Conservation (phyloP, 2,797 vertebrate species). For the Tangara arthus region DNA sequence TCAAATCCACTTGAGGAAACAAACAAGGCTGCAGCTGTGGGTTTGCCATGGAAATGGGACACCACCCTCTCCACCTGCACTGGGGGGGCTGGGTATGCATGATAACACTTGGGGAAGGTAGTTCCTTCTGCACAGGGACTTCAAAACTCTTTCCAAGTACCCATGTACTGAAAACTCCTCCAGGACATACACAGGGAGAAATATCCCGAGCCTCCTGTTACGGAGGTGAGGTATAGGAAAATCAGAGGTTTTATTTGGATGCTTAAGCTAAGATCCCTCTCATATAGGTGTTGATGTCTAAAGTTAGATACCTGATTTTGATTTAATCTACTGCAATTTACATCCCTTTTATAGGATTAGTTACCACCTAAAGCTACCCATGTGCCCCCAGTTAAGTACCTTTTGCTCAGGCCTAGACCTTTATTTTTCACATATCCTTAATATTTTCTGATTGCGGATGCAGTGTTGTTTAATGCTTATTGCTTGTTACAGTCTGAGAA, state of each 20-base stretch:
- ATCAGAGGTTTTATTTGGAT: neutral
- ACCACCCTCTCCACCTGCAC: neutral
- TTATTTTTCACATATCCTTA: neutral
- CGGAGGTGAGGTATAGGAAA: neutral
- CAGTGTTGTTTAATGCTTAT: neutral
- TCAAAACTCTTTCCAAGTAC: neutral
- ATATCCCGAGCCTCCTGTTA: neutral
- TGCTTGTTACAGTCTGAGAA: neutral
- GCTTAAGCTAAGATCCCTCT: neutral
- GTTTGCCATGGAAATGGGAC: slow-evolving; percentile 9
- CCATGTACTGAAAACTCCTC: neutral
- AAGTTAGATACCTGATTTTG: neutral
- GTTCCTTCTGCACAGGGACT: neutral
- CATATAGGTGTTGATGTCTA: neutral
- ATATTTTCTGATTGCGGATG: neutral
- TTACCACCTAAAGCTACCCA: neutral
- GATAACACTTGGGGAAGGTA: neutral
- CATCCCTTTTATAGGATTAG: neutral
- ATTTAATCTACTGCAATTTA: neutral
- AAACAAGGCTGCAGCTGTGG: slow-evolving; percentile 10
- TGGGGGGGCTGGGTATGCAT: neutral
- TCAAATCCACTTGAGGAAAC: slow-evolving; percentile 57
- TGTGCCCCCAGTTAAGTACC: neutral
- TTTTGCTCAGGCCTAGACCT: neutral
- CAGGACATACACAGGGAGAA: neutral